These are phyloP conservation scores for Echiichthys vipera DNA, from an alignment of 2,797 vertebrate genomes.

Conservation along the genomic window DNA sequence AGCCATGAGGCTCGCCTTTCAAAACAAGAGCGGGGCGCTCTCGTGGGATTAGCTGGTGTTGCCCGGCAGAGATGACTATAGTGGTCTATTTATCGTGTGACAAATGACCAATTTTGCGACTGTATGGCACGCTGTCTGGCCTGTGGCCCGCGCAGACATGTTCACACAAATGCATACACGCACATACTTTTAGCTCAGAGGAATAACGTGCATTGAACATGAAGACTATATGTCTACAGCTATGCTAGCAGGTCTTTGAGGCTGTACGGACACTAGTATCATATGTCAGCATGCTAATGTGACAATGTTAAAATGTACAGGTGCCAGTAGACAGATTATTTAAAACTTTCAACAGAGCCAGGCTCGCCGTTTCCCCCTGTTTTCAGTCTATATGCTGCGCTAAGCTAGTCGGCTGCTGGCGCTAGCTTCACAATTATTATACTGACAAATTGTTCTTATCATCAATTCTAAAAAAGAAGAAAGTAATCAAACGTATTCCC, in stretches of 20 bases:
- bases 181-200: background rate
- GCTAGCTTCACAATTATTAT: too few relatives aligned
- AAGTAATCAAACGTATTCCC: too few relatives aligned
- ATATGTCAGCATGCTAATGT: background rate
- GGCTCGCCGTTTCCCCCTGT: background rate
- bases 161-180: background rate
- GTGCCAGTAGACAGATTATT: background rate
- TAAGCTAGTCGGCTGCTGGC: too few relatives aligned
- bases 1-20: conserved; percentile 70
- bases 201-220: conserved; percentile 6
- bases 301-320: background rate
- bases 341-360: background rate
- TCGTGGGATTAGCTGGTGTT: conserved; percentile 77
- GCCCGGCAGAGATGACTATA: conserved; percentile 76
- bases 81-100: conserved; percentile 68
- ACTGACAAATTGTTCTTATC: too few relatives aligned
- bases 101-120: conserved; percentile 58
- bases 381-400: background rate
- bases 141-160: background rate
- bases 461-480: too few relatives aligned
- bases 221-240: background rate
- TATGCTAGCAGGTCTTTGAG: background rate
- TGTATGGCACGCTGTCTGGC: conserved; percentile 19
- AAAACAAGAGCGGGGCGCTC: conserved; percentile 78
- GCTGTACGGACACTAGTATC: background rate